Base-by-base conservation (phyloP, 2,113 vertebrate species). In the Synchiropus splendidus region DNA sequence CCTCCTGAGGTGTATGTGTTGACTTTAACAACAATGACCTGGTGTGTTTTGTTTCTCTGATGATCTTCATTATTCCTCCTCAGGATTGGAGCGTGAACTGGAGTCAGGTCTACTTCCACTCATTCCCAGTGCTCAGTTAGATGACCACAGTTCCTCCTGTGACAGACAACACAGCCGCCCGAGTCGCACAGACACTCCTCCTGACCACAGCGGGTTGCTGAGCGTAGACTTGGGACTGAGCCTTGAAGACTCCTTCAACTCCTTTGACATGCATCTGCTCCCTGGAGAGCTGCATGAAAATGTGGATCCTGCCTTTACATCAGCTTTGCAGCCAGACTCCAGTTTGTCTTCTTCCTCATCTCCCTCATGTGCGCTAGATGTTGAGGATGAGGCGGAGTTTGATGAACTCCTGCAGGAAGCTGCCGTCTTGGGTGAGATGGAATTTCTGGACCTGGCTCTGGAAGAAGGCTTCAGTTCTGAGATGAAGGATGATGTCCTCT, bases 371-470 rank as follows among this genome's bases (percentile, higher is more conserved):
- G 53, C 48, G 9, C 40, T 48, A 8, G 59, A 46, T 13, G 2
- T 36, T 4, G 58, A 62, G 13, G 61, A 70, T 35, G 64, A 53
- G 10, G 21, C 82, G 0, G 76, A 73, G 42, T 80, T 97, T 15
- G 73, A 70, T 2, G 87, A 88, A 8, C 83, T 95, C 0, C 68
- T 97, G 1, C 90, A 90, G 1, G 89, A 95, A 54, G 33, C 43
- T 48, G 82, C 86, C 62, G 89, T 97, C 78, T 66, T 97, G 11
- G 89, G 95, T 14, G 92, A 92, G 75, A 90, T 94, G 51, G 88
- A 83, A 56, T 36, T 90, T 45, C 85, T 97, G 83, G 90, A 91
- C 64, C 48, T 91, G 56, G 87, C 85, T 21, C 81, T 92, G 6
- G 92, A 89, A 51, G 90, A 92, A 57, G 89, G 87, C 8, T 90